These are phyloP conservation scores for Nebria salina DNA, from an alignment of 2,888 invertebrate species.

Conservation along the genomic window DNA sequence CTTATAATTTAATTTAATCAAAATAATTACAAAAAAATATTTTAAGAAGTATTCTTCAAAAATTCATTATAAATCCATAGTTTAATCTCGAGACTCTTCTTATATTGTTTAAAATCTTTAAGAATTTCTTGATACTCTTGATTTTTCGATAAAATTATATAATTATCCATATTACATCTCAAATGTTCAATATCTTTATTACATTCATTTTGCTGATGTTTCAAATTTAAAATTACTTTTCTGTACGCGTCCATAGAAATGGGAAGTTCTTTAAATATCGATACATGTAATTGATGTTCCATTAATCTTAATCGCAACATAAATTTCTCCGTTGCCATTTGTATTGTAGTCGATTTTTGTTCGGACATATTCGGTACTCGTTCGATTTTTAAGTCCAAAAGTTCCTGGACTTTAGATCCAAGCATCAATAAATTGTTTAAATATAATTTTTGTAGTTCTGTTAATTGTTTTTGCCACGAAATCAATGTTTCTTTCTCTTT, in stretches of 20 bases:
- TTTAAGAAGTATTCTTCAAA: constrained; percentile 13
- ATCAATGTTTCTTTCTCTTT: constrained; percentile 52
- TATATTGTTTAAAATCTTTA: constrained; percentile 60
- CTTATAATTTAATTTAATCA: not conserved
- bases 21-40: not conserved
- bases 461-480: constrained; percentile 59
- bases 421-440: constrained; percentile 56
- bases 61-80: constrained; percentile 55
- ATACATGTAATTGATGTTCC: constrained; percentile 53
- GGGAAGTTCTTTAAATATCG: constrained; percentile 62
- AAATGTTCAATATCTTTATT: constrained; percentile 59
- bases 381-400: constrained; percentile 57
- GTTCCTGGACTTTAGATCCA: constrained; percentile 56
- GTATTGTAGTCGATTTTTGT: constrained; percentile 57
- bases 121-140: constrained; percentile 62
- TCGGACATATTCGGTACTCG: constrained; percentile 55
- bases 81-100: constrained; percentile 60
- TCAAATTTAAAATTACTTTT: constrained; percentile 58
- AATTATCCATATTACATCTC: constrained; percentile 58
- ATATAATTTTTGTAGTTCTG: constrained; percentile 57
- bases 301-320: constrained; percentile 57
- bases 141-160: constrained; percentile 58
- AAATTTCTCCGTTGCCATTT: constrained; percentile 58
- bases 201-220: constrained; percentile 58
- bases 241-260: constrained; percentile 60